Evolutionary conservation across 2,797 vertebrate species (phyloP), one percentile per base, ranked within the genome.

Genomic region (Phataginus tetradactyla): DNA sequence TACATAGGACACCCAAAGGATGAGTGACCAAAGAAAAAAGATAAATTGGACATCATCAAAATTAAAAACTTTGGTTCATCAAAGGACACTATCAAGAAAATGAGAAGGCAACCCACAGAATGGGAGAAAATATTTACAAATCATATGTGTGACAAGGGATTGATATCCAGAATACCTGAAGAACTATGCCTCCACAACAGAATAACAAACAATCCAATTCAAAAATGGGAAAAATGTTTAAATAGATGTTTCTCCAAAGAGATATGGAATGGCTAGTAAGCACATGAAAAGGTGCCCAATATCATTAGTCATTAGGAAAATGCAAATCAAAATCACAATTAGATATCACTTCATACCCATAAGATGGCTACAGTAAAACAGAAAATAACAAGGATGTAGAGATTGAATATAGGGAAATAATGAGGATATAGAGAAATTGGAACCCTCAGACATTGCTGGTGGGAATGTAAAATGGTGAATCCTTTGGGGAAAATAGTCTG

Each of bases 91-190:
- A 77, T 78, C 57, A 81, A 95, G 72, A 88, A 63, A 80, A 72
- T 95, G 21, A 92, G 95, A 90, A 92, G 81, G 51, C 71, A 90
- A 85, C 7, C 7, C 53, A 63, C 27, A 89, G 57, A 93, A 79
- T 66, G 63, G 37, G 13, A 81, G 37, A 45, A 97, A 96, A 85
- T 86, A 95, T 90, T 85, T 93, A 45, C 34, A 86, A 86, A 88
- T 74, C n/a, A 74, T 51, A 66, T 86, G 87, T 75, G 27, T 51
- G 21, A 89, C 6, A 74, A 95, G 61, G 17, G 77, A 85, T 90
- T 84, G 80, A 90, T 85, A 94, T 45, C 75, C 25, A 92, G 45
- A 96, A 74, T 79, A 68, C 5, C 63, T 51, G 64, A 75, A 80
- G n/a, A 90, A 90, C 61, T 90, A 85, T 51, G 91, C 81, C 55